A percentile compares a stretch with the other conserved stretches of the same genome.
Evolutionary conservation across 2,797 vertebrate genomes (phyloP).

Genomic region (Cephalopachus bancanus): DNA sequence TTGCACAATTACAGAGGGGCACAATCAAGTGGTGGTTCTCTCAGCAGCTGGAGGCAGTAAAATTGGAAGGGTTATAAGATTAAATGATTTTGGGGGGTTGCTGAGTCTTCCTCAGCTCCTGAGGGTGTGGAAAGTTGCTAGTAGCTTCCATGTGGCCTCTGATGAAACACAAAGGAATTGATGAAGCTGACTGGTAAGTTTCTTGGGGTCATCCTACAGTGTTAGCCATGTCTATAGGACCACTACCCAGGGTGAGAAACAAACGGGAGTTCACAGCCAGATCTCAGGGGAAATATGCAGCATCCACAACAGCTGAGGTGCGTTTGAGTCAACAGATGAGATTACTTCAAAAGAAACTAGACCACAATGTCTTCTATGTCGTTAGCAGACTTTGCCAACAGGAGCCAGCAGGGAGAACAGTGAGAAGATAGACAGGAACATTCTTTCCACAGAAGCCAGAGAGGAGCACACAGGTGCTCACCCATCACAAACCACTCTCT

Average conservation of each 20-base stretch:
- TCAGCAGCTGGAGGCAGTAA: neutral
- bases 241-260: neutral
- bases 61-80: neutral
- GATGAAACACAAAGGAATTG: neutral
- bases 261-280: neutral
- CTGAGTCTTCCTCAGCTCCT: neutral
- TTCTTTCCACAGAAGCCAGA: neutral
- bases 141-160: neutral
- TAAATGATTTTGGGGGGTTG: too few species aligned
- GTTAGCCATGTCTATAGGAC: neutral
- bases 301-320: neutral
- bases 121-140: neutral
- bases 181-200: neutral
- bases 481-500: neutral
- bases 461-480: neutral
- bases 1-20: too few species aligned
- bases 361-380: neutral
- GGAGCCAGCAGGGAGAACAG: neutral
- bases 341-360: neutral
- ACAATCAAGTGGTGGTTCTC: rapidly evolving
- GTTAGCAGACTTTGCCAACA: neutral
- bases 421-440: neutral
- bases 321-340: neutral
- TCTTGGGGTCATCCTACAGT: neutral
- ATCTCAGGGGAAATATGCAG: neutral